Percentiles rank a stretch among this genome's conserved stretches.
phyloP scores from a whole-genome alignment of 2,113 vertebrate species.

The Pseudonaja textilis region DNA sequence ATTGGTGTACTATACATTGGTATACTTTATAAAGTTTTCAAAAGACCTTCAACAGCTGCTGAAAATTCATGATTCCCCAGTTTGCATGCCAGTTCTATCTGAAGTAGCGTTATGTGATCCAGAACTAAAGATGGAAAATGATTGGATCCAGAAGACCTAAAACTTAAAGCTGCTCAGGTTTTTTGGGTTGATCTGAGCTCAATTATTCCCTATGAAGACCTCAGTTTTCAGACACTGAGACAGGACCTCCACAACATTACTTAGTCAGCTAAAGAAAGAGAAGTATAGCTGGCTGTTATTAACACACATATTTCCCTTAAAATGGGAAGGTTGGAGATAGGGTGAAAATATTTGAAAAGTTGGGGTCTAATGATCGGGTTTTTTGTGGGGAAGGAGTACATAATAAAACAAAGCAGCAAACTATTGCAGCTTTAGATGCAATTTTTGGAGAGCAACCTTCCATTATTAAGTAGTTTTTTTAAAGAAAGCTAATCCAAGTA shows the following conservation, averaged over 20 bases:
- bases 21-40: neutral
- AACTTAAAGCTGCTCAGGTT: neutral
- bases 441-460: neutral
- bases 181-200: neutral
- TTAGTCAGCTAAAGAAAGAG: neutral
- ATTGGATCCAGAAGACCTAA: neutral
- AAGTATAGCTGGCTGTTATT: neutral
- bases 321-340: neutral
- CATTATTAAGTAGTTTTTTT: conserved; percentile 44
- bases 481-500: conserved; percentile 35
- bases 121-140: neutral
- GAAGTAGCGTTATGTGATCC: neutral
- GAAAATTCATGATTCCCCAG: neutral
- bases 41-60: neutral
- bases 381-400: neutral
- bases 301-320: neutral
- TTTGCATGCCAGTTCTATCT: neutral
- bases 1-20: neutral
- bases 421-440: neutral
- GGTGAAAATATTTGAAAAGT: neutral
- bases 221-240: neutral
- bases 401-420: neutral
- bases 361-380: neutral
- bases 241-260: neutral
- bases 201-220: neutral